Evolutionary conservation across 2,113 vertebrate genomes (phyloP), one percentile per base, ranked within the genome.

Genomic region (Mustela lutreola): DNA sequence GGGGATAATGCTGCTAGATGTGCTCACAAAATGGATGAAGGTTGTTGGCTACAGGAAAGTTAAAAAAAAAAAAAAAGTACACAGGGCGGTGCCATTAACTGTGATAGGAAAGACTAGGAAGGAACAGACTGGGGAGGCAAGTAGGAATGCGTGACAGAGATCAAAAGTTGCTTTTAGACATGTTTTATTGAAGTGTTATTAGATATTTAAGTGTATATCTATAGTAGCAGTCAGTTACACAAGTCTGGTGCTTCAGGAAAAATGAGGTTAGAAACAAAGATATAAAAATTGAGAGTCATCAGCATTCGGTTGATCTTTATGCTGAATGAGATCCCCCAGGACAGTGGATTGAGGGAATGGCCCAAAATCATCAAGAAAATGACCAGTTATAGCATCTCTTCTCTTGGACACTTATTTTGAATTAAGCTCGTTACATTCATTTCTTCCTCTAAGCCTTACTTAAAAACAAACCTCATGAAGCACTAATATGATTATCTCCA

Each of bases 101-200:
- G 63, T 78, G 56, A 70, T 1, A 81, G 26, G 7, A 90, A 84
- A 82, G 63, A 88, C 70, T 33, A 48, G 42, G 26, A 28, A 62
- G 39, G 31, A 53, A 82, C 2, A 70, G 39, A 90, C 26, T n/a
- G 14, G 31, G 31, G 31, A 73, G 24, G 39, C 1, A 31, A 95
- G 73, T 5, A 58, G 36, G 28, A 65, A 18, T 50, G 65, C 26
- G 39, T 70, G 50, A 80, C 1, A 15, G n/a, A 58, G 39, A 78
- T 75, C 31, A 12, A 70, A 65, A 95, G 56, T 73, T 83, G 75
- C 26, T 87, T 81, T 94, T 65, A 91, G 93, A 89, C 21, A 39
- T 67, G 82, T 19, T 87, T n/a, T 79, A 33, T 24, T 31, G 73
- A 91, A 91, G 36, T 42, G 79, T 28, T 79, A 79, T n/a, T 36